Conservation (phyloP, 2,113 vertebrate species). For the Coreoperca whiteheadi region DNA sequence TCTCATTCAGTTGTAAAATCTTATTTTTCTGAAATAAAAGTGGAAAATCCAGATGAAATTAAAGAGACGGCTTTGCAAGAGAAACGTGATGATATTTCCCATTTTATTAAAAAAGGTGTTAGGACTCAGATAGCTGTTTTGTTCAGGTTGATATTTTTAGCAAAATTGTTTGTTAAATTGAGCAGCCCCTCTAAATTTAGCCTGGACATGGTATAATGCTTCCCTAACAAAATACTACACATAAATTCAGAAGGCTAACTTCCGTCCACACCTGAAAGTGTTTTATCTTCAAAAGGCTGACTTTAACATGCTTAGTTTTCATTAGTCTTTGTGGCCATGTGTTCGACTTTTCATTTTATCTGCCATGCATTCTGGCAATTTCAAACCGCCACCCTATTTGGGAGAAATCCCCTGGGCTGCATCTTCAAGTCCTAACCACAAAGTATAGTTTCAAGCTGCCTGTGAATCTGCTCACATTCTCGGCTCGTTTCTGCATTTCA, state of each 20-base stretch:
- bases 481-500: slow-evolving; percentile 41
- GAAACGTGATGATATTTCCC: background rate
- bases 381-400: slow-evolving; percentile 63
- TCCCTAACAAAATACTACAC: background rate
- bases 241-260: background rate
- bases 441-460: slow-evolving; percentile 33
- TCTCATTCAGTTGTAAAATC: background rate
- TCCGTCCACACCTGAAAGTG: slow-evolving; percentile 45
- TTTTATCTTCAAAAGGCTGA: slow-evolving; percentile 48
- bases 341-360: slow-evolving; percentile 47
- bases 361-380: slow-evolving; percentile 62
- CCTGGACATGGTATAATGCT: background rate
- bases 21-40: too few species aligned
- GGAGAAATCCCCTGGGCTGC: slow-evolving; percentile 60
- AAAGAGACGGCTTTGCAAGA: background rate
- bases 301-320: slow-evolving; percentile 30
- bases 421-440: slow-evolving; percentile 57
- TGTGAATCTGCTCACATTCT: slow-evolving; percentile 53
- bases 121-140: background rate
- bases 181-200: background rate
- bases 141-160: background rate
- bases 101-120: background rate
- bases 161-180: background rate
- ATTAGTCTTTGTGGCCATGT: slow-evolving; percentile 31
- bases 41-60: background rate